Conservation (phyloP, 2,113 vertebrate species). For the Aegithalos caudatus region DNA sequence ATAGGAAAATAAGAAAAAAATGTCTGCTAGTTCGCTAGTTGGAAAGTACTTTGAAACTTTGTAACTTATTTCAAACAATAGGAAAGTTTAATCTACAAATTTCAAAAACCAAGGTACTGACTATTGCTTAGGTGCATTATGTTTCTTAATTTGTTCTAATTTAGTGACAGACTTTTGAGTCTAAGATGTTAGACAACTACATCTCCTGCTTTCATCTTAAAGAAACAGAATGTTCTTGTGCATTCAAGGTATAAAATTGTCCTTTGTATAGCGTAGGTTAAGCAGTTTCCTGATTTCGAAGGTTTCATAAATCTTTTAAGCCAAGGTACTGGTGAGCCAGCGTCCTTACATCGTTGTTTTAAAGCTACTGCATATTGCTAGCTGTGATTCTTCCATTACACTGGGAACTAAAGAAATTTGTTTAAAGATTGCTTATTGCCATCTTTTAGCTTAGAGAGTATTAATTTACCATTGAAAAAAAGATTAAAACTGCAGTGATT, state of each 20-base stretch:
- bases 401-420: slow-evolving; percentile 18
- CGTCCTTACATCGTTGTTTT: neutral
- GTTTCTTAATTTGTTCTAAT: neutral
- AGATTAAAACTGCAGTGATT: neutral
- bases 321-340: neutral
- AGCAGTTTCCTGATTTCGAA: neutral
- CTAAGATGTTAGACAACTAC: neutral
- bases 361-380: neutral
- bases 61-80: neutral
- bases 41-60: neutral
- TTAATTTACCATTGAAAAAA: slow-evolving; percentile 27
- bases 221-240: neutral
- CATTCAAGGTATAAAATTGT: neutral
- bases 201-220: neutral
- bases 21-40: neutral
- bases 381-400: slow-evolving; percentile 17
- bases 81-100: neutral
- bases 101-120: neutral
- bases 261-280: neutral
- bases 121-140: neutral
- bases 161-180: neutral
- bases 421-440: slow-evolving; percentile 3
- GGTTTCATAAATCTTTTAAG: neutral
- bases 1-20: neutral
- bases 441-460: neutral